phyloP scores from a whole-genome alignment of 2,113 vertebrate genomes.

The Zosterops pallidus region DNA sequence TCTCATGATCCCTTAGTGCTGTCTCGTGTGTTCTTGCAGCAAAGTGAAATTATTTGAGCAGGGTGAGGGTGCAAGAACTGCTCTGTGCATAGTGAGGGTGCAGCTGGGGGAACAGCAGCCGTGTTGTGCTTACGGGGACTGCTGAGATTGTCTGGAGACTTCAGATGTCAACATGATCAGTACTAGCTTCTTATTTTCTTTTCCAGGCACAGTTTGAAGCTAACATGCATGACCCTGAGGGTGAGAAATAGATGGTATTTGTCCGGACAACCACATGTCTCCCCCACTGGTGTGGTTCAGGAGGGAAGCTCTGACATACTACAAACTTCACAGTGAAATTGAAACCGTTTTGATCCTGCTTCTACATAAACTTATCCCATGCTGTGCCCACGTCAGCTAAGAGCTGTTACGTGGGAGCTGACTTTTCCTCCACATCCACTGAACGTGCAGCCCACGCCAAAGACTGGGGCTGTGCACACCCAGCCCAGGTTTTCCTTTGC shows the following conservation, averaged over 20 bases:
- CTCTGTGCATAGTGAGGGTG: neutral
- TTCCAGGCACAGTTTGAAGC: neutral
- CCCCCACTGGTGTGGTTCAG: neutral
- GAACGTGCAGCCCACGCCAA: fast-evolving
- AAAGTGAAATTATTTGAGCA: neutral
- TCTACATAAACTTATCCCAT: neutral
- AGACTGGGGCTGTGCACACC: neutral
- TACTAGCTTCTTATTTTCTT: neutral
- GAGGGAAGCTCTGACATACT: neutral
- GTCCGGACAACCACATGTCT: fast-evolving
- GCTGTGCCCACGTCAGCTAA: neutral
- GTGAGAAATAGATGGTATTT: neutral
- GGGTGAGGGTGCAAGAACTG: neutral
- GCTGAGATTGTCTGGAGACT: neutral
- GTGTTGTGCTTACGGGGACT: neutral
- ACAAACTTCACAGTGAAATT: neutral
- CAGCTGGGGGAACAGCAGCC: neutral
- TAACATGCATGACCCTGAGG: neutral
- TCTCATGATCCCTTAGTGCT: neutral
- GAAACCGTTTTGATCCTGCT: neutral
- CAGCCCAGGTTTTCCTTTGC: neutral
- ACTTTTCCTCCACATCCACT: neutral
- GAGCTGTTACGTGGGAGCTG: neutral
- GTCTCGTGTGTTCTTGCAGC: neutral
- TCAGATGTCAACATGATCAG: neutral